Conservation (phyloP, 2,113 vertebrate species). For the Picathartes gymnocephalus region DNA sequence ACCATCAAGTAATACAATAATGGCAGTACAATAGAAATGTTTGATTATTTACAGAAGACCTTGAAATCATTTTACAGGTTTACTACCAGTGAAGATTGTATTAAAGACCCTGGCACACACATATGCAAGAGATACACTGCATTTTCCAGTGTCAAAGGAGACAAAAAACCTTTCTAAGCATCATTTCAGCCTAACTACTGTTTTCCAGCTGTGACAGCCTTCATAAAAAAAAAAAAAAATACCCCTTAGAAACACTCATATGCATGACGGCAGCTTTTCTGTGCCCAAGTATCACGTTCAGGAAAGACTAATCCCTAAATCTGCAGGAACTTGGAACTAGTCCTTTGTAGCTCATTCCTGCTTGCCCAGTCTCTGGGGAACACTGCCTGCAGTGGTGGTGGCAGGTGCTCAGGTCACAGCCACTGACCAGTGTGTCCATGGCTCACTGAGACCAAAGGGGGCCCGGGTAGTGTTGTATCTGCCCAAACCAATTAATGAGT, state of each 20-base stretch:
- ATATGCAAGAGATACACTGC: fast-evolving
- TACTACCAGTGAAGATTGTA: background rate
- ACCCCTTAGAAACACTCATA: background rate
- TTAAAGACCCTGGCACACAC: background rate
- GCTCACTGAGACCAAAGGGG: background rate
- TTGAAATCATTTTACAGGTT: background rate
- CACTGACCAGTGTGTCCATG: fast-evolving
- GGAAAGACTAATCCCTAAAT: background rate
- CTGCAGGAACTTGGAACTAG: background rate
- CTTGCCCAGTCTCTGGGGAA: background rate
- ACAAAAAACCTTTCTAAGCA: background rate
- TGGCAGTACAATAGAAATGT: background rate
- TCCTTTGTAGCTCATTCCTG: background rate
- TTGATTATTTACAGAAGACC: background rate
- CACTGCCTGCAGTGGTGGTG: background rate
- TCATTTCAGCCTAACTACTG: background rate
- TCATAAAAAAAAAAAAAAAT: background rate
- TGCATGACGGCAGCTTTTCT: background rate
- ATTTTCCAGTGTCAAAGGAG: background rate
- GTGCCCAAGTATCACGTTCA: background rate
- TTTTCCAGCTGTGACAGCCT: background rate
- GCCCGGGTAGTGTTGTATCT: fast-evolving
- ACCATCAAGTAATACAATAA: background rate
- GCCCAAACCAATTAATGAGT: background rate
- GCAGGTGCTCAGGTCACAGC: fast-evolving